Evolutionary conservation across 2,797 vertebrate species (phyloP), one percentile per base, ranked within the genome.

Genomic region (Myotis daubentonii): DNA sequence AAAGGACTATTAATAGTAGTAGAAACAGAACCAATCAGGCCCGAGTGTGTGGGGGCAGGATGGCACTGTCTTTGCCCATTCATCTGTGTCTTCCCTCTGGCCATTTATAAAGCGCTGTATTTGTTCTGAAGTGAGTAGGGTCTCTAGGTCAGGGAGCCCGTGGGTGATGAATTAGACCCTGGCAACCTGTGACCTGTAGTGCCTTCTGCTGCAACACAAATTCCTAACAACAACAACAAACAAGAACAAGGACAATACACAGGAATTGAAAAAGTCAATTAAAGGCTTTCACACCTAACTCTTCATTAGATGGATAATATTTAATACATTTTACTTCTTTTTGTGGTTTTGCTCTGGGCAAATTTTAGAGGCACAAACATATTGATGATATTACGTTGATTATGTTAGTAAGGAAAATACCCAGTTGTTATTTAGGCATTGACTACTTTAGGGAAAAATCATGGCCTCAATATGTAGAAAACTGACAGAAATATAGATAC

Each of bases 121-220:
- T 65, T 89, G 49, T 94, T 91, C 30, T 84, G 68, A 70, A 62
- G 36, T 22, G 33, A 85, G 38, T 25, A 44, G 10, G 13, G 12
- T 60, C 66, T 71, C 22, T 60, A 66, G 66, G 38, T 57, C 41
- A 41, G 62, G 60, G 4, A 87, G 0, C 13, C 5, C 78, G 3
- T 33, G 12, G 76, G 2, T 95, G 62, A 75, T 44, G 19, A 91
- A 66, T 47, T 70, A 38, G 49, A 89, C 3, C 33, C 76, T 89
- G 80, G 62, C 6, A 57, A 30, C 38, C n/a, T 15, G 25, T 17
- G 83, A 66, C 15, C 53, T 75, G 15, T 20, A 41, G 30, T 91
- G 41, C 2, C 25, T 96, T 96, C 84, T 87, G 81, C 80, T 53
- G 16, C 10, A 74, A 5, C 47, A 87, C 47, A 74, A n/a, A 91